Evolutionary conservation across 2,888 invertebrate genomes (phyloP).

Genomic region (Cryptocheilus praepositus): DNA sequence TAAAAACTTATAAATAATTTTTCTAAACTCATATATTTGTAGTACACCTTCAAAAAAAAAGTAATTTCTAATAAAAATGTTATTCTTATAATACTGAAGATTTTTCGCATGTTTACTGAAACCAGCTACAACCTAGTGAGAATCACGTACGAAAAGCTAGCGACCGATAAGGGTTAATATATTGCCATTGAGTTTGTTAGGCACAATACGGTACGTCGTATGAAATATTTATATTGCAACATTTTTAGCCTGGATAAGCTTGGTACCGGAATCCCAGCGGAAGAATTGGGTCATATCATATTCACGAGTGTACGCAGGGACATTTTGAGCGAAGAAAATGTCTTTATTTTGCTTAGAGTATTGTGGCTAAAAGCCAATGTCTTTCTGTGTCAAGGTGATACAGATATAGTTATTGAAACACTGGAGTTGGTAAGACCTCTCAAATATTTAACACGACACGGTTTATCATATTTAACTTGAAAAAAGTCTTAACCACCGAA

Average conservation of each 20-base stretch:
- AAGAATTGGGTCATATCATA: conserved; percentile 75
- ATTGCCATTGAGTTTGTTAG: too few relatives aligned
- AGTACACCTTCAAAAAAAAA: too few relatives aligned
- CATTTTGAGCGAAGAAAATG: conserved; percentile 74
- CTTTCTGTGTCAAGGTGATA: conserved; percentile 76
- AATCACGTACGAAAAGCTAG: too few relatives aligned
- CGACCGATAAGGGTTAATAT: too few relatives aligned
- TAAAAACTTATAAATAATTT: too few relatives aligned
- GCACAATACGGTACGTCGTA: not conserved
- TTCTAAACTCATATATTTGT: too few relatives aligned
- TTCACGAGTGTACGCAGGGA: conserved; percentile 74
- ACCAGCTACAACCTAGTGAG: too few relatives aligned
- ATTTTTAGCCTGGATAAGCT: conserved; percentile 58
- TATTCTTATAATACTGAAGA: too few relatives aligned
- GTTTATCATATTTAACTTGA: not conserved
- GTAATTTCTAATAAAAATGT: too few relatives aligned
- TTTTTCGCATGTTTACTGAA: too few relatives aligned
- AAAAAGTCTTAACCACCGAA: not conserved
- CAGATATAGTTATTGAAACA: conserved; percentile 76
- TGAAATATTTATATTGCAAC: not conserved
- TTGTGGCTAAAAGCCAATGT: conserved; percentile 78
- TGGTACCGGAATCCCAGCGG: conserved; percentile 73
- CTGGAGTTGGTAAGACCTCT: conserved; percentile 73
- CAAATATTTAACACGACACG: not conserved
- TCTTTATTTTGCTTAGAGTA: conserved; percentile 75